A percentile compares a stretch with the other conserved stretches of the same genome.
phyloP scores from a whole-genome alignment of 2,888 invertebrate genomes.

The Tachina fera region DNA sequence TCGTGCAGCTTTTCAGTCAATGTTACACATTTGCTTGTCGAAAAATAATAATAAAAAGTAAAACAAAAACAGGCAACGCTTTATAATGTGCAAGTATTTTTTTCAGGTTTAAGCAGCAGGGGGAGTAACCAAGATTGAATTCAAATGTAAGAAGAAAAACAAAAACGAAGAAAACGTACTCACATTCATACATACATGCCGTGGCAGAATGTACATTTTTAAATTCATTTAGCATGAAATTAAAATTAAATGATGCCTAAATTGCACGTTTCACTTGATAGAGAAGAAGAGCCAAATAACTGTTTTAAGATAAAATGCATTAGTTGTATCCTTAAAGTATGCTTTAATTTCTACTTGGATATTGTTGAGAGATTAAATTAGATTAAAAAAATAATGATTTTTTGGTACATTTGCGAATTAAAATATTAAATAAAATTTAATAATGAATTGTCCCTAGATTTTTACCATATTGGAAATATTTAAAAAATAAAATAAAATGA shows the following conservation, averaged over 20 bases:
- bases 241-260: slow-evolving; percentile 72
- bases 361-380: no score
- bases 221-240: slow-evolving; percentile 72
- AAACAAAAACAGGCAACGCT: background rate
- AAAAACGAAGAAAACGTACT: slow-evolving; percentile 11
- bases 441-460: no score
- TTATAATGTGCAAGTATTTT: slow-evolving; percentile 73
- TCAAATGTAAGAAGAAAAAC: slow-evolving; percentile 28
- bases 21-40: slow-evolving; percentile 26
- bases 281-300: slow-evolving; percentile 26
- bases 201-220: slow-evolving; percentile 59
- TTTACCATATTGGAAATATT: no score
- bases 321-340: slow-evolving; percentile 41
- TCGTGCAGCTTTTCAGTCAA: slow-evolving; percentile 64
- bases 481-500: no score
- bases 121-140: slow-evolving; percentile 48
- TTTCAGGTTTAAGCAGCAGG: background rate
- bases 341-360: slow-evolving; percentile 40
- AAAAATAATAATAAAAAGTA: background rate
- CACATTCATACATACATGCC: slow-evolving; percentile 21
- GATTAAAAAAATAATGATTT: no score
- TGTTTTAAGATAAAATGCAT: slow-evolving; percentile 50
- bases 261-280: slow-evolving; percentile 67
- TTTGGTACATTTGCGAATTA: no score
- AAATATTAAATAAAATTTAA: no score